Percentiles rank a stretch among this genome's conserved stretches.
Conservation (phyloP, 2,797 vertebrate species). For the Pangasius krempfi region DNA sequence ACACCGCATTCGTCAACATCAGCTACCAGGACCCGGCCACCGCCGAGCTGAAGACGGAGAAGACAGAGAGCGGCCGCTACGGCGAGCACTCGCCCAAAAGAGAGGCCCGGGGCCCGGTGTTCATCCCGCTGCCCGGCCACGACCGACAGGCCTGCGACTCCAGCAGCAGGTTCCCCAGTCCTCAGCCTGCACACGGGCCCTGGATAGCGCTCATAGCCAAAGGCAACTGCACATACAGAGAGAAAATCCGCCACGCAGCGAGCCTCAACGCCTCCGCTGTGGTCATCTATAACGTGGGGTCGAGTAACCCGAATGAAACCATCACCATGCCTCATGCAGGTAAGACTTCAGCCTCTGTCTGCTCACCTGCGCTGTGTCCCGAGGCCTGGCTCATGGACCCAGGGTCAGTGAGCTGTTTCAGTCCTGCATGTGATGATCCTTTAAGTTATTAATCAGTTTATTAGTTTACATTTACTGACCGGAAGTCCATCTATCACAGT, state of each 20-base stretch:
- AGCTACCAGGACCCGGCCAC: slow-evolving; percentile 86
- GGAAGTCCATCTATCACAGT: background rate
- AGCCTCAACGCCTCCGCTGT: slow-evolving; percentile 91
- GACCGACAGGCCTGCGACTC: slow-evolving; percentile 89
- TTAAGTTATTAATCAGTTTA: background rate
- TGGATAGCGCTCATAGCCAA: slow-evolving; percentile 92
- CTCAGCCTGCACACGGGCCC: slow-evolving; percentile 68
- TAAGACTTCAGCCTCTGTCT: slow-evolving; percentile 66
- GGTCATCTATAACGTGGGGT: slow-evolving; percentile 90
- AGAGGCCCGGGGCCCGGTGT: slow-evolving; percentile 87
- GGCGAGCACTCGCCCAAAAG: slow-evolving; percentile 94
- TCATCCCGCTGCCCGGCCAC: slow-evolving; percentile 75
- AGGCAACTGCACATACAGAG: slow-evolving; percentile 88
- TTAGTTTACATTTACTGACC: background rate
- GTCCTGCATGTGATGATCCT: background rate
- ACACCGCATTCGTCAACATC: slow-evolving; percentile 97
- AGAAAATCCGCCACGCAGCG: slow-evolving; percentile 89
- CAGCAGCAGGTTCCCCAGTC: slow-evolving; percentile 74
- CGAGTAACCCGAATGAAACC: slow-evolving; percentile 86
- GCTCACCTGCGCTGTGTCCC: no score
- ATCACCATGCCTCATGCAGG: slow-evolving; percentile 93
- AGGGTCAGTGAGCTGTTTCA: background rate
- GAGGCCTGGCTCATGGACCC: background rate
- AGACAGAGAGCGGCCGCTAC: slow-evolving; percentile 93
- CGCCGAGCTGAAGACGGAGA: slow-evolving; percentile 83